Conservation (phyloP, 2,113 vertebrate species). For the Dissostichus mawsoni region DNA sequence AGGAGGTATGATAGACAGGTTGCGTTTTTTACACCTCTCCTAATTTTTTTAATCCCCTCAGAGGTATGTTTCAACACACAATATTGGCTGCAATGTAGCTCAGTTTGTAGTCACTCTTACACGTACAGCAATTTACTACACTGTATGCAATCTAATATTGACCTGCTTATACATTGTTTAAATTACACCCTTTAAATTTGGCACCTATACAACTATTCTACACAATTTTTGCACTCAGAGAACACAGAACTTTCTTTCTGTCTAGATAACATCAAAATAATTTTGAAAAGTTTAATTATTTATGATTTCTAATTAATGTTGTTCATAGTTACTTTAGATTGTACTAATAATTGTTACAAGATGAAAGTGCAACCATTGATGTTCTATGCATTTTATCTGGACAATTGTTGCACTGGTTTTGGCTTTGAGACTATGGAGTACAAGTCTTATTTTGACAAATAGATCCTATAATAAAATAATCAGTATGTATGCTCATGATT, state of each 20-base stretch:
- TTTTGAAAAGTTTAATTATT: background rate
- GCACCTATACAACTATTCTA: background rate
- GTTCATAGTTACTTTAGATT: conserved; percentile 15
- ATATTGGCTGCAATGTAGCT: conserved; percentile 13
- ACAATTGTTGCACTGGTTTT: conserved; percentile 23
- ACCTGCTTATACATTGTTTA: background rate
- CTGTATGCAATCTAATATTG: background rate
- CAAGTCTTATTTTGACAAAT: conserved; percentile 18
- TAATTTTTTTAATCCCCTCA: conserved; percentile 35
- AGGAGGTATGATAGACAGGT: conserved; percentile 65
- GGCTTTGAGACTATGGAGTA: conserved; percentile 10
- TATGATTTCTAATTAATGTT: conserved; percentile 33
- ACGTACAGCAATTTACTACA: background rate
- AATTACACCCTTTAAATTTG: background rate
- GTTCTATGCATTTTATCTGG: background rate
- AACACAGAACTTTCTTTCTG: background rate
- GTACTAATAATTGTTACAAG: conserved; percentile 42
- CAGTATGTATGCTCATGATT: background rate
- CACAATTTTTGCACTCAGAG: background rate
- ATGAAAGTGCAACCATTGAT: conserved; percentile 20
- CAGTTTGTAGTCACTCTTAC: conserved; percentile 7
- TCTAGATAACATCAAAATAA: background rate
- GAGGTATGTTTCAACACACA: conserved; percentile 32
- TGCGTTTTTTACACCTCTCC: conserved; percentile 51
- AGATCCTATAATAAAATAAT: conserved; percentile 3